Conservation (phyloP, 2,113 vertebrate species). For the Apodemus sylvaticus region DNA sequence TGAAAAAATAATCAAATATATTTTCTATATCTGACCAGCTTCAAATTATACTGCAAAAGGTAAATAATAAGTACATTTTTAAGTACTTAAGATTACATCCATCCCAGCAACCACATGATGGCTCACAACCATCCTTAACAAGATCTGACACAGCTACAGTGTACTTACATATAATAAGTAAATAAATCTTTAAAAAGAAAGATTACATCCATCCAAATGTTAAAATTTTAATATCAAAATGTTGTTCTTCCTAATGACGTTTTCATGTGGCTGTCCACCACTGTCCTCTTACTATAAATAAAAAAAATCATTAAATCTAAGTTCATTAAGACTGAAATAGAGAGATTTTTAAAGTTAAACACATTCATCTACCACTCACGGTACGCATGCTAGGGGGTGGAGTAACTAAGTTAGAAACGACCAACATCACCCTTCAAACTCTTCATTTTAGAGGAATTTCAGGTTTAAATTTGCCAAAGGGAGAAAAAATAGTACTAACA, state of each 20-base stretch:
- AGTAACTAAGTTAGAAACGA: background rate
- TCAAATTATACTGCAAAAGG: background rate
- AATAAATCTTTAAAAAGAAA: background rate
- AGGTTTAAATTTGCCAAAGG: background rate
- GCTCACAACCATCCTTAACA: too few species aligned
- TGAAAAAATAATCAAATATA: slow-evolving; percentile 37
- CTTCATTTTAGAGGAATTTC: slow-evolving; percentile 16
- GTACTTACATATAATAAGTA: too few species aligned
- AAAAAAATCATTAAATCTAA: background rate
- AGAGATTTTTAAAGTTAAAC: background rate
- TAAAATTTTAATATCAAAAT: slow-evolving; percentile 40
- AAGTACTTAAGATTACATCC: slow-evolving; percentile 3
- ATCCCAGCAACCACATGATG: too few species aligned
- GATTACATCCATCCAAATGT: background rate
- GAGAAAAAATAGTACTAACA: background rate
- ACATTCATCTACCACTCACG: background rate
- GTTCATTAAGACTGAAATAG: background rate
- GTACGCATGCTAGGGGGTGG: background rate
- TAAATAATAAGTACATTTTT: slow-evolving; percentile 1
- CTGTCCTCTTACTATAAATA: background rate
- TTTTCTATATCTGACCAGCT: background rate
- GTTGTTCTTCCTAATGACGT: background rate
- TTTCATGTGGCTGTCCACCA: background rate
- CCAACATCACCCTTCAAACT: background rate
- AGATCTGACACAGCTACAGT: too few species aligned